These are phyloP conservation scores for Lasioglossum morio DNA, from an alignment of 2,888 invertebrate species.

Conservation along the genomic window DNA sequence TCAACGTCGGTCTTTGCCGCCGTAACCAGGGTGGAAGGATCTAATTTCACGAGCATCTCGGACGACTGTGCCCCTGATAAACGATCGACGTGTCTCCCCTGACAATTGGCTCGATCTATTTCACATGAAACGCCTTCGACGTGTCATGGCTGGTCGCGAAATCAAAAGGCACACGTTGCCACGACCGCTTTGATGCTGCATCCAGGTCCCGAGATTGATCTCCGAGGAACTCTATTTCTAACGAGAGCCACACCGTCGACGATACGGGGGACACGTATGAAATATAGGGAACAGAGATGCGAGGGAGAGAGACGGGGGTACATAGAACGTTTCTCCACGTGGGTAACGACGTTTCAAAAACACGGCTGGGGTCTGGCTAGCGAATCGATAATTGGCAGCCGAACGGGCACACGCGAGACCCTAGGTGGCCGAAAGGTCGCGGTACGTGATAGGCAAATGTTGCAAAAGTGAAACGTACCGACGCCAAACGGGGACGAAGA, in stretches of 20 bases:
- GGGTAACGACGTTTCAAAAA: slow-evolving; percentile 57
- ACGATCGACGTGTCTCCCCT: slow-evolving; percentile 38
- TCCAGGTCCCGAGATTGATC: slow-evolving; percentile 58
- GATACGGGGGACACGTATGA: slow-evolving; percentile 26
- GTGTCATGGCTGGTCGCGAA: slow-evolving; percentile 33
- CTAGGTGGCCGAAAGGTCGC: slow-evolving; percentile 66
- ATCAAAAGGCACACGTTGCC: slow-evolving; percentile 53
- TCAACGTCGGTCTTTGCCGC: background rate
- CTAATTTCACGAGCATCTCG: slow-evolving; percentile 49
- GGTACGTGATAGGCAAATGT: slow-evolving; percentile 44
- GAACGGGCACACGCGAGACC: slow-evolving; percentile 54
- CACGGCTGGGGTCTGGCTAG: slow-evolving; percentile 23
- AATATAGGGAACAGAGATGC: slow-evolving; percentile 14
- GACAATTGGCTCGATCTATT: slow-evolving; percentile 38
- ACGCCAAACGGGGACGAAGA: slow-evolving; percentile 47
- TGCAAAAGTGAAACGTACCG: slow-evolving; percentile 51
- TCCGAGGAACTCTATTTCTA: slow-evolving; percentile 62
- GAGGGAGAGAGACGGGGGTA: background rate
- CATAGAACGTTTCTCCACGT: slow-evolving; percentile 26
- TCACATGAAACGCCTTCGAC: slow-evolving; percentile 36
- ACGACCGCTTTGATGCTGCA: slow-evolving; percentile 48
- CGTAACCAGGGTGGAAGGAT: slow-evolving; percentile 1
- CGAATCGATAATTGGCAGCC: slow-evolving; percentile 68
- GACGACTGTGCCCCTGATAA: slow-evolving; percentile 36
- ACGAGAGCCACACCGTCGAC: slow-evolving; percentile 47